Evolutionary conservation across 2,113 vertebrate genomes (phyloP), one percentile per base, ranked within the genome.

Genomic region (Phrynocephalus versicolor): DNA sequence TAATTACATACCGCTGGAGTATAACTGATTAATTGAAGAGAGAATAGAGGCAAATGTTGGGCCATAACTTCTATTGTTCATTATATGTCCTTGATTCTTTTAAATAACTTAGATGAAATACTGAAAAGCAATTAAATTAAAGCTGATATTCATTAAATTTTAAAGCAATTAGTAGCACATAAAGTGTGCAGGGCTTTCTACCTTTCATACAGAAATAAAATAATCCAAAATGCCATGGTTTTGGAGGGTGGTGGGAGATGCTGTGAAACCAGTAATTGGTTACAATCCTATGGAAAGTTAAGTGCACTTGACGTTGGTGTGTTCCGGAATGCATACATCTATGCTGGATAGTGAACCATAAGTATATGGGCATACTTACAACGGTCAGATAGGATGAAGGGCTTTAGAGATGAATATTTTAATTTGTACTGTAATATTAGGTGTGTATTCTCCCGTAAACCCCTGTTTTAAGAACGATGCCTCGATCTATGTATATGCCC

Each of bases 11-110:
- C 92, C 93, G 96, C 95, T 91, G 85, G 94, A 94, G 93, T 94
- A 92, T 97, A 97, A 97, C 94, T 96, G 96, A 97, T 97, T 97
- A 97, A 97, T 97, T 97, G 96, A 96, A 95, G 96, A 95, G 96
- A 95, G 95, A 96, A 96, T 94, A 94, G 93, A 95, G 96, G 93
- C 96, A 96, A 95, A 96, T 96, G 95, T 92, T 94, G 94, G 95
- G 93, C 94, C 94, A 94, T 94, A 94, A 92, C 94, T 94, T 95
- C 92, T 94, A 93, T 92, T 95, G 93, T 94, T 96, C 95, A 94
- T 96, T 95, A 97, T 93, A 92, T 93, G 94, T 96, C 94, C 94
- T 96, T 96, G 95, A 93, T 95, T 96, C 93, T 95, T 94, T 96
- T 95, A 95, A 96, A 96, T 96, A 96, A 95, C 94, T 95, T 96